Evolutionary conservation across 1,140 invertebrate genomes (phyloP).

Genomic region (Papilio machaon): DNA sequence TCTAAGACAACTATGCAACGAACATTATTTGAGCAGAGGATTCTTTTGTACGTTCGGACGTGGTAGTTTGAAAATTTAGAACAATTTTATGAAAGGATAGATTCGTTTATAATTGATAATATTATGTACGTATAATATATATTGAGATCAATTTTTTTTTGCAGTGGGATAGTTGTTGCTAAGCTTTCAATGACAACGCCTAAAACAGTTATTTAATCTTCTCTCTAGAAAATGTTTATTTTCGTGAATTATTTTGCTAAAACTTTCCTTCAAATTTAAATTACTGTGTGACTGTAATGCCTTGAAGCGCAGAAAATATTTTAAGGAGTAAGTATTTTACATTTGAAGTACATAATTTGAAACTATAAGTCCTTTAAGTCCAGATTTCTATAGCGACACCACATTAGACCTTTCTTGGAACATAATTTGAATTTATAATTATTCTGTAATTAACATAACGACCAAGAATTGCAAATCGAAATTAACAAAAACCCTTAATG

Average conservation of each 20-base stretch:
- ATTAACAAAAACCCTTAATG: constrained; percentile 15
- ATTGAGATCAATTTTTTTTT: too few species aligned
- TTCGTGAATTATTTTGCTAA: background rate
- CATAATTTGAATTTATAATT: constrained; percentile 17
- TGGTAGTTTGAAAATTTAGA: background rate
- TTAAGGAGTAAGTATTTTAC: background rate
- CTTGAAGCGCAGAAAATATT: background rate
- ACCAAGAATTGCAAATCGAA: constrained; percentile 10
- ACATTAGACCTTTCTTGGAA: constrained; percentile 11
- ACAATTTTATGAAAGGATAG: background rate
- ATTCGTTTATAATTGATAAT: too few species aligned
- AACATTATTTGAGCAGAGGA: background rate
- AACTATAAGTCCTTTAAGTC: background rate
- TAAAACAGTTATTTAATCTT: background rate
- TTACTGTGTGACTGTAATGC: background rate
- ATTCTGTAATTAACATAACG: constrained; percentile 11
- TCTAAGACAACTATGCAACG: background rate
- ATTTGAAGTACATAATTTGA: constrained; percentile 9
- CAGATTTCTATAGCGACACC: background rate
- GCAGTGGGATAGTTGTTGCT: too few species aligned
- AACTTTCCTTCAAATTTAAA: background rate
- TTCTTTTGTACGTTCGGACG: background rate
- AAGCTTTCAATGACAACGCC: background rate
- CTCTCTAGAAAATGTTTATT: background rate
- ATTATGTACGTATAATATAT: too few species aligned